A percentile compares a stretch with the other conserved stretches of the same genome.
These are phyloP conservation scores for Dione vanillae DNA, from an alignment of 2,888 invertebrate genomes.

Conservation along the genomic window DNA sequence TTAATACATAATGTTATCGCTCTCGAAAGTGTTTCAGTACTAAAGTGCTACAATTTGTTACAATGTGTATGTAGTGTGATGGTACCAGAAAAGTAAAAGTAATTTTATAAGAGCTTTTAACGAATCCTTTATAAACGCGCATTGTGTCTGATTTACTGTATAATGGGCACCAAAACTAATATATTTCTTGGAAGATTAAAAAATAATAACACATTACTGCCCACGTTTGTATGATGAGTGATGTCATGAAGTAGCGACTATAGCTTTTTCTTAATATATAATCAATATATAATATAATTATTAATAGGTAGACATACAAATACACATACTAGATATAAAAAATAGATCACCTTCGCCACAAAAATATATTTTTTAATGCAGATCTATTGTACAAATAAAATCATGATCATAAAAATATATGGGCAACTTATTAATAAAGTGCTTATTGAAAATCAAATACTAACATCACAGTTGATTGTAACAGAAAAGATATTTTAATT, in stretches of 20 bases:
- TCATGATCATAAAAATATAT: background rate
- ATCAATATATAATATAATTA: background rate
- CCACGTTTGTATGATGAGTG: conserved; percentile 9
- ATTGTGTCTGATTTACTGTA: background rate
- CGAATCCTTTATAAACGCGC: background rate
- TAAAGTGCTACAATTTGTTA: background rate
- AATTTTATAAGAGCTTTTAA: conserved; percentile 10
- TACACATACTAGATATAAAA: conserved; percentile 1
- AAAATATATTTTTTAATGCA: conserved; percentile 17
- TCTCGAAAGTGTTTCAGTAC: background rate
- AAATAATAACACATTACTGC: conserved; percentile 9
- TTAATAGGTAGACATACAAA: background rate
- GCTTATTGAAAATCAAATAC: background rate
- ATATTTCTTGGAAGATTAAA: background rate
- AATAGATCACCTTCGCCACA: conserved; percentile 1
- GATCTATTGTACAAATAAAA: conserved; percentile 21
- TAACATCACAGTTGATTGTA: background rate
- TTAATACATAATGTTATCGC: background rate
- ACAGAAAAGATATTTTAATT: background rate
- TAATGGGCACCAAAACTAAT: background rate
- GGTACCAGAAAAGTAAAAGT: background rate
- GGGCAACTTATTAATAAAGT: background rate
- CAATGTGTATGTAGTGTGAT: background rate
- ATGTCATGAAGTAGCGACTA: background rate
- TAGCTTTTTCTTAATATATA: background rate